Conservation (phyloP, 2,888 invertebrate species). For the Pomacea canaliculata region DNA sequence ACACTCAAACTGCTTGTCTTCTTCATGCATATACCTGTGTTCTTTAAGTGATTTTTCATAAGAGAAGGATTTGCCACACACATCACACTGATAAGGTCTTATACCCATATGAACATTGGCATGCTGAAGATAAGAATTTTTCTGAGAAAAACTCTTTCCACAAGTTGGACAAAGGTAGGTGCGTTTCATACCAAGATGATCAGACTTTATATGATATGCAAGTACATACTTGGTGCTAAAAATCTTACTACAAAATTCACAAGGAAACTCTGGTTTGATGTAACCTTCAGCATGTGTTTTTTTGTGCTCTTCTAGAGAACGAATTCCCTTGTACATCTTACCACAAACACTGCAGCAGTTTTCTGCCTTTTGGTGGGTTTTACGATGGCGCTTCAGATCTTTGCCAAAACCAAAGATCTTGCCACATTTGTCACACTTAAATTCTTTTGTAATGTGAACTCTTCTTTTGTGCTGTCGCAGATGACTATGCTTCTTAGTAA, state of each 20-base stretch:
- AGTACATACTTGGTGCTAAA: slow-evolving; percentile 58
- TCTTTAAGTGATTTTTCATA: slow-evolving; percentile 58
- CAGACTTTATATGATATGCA: slow-evolving; percentile 53
- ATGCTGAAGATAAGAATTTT: slow-evolving; percentile 53
- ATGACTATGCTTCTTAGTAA: slow-evolving; percentile 38
- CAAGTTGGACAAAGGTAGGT: slow-evolving; percentile 55
- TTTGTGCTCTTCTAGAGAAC: slow-evolving; percentile 45
- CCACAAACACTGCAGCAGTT: slow-evolving; percentile 55
- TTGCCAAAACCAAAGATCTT: slow-evolving; percentile 51
- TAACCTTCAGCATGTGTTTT: slow-evolving; percentile 49
- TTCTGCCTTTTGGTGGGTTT: slow-evolving; percentile 43
- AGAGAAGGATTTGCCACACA: slow-evolving; percentile 55
- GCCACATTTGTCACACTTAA: slow-evolving; percentile 48
- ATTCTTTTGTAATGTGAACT: slow-evolving; percentile 45
- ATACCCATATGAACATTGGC: slow-evolving; percentile 60
- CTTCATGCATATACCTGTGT: slow-evolving; percentile 65
- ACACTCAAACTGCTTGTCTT: slow-evolving; percentile 66
- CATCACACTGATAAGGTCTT: slow-evolving; percentile 56
- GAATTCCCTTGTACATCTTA: slow-evolving; percentile 52
- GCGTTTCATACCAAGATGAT: slow-evolving; percentile 54
- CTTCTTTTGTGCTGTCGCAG: slow-evolving; percentile 48
- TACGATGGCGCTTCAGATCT: slow-evolving; percentile 51
- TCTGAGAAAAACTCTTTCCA: slow-evolving; percentile 58
- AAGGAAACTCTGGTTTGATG: slow-evolving; percentile 51
- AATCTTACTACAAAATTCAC: slow-evolving; percentile 52